phyloP scores from a whole-genome alignment of 2,113 vertebrate species.

The Syngnathus scovelli region DNA sequence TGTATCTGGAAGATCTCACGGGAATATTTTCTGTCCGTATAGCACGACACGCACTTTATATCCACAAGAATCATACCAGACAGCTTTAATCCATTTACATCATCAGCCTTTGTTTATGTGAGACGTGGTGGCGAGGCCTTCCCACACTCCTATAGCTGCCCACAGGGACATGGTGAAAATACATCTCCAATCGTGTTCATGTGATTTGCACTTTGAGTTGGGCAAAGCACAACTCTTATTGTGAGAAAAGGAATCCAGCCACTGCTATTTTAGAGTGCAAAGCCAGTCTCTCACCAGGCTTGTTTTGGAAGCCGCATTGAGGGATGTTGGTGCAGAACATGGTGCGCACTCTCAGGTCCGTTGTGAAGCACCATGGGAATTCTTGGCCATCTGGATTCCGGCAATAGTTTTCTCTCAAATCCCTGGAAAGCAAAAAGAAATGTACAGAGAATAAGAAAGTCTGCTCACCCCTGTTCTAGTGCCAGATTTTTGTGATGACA shows the following conservation, averaged over 20 bases:
- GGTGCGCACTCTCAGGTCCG: slow-evolving; percentile 82
- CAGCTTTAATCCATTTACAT: not conserved
- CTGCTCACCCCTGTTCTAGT: not conserved
- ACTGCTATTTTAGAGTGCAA: slow-evolving; percentile 11
- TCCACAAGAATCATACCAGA: not conserved
- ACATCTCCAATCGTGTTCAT: slow-evolving; percentile 15
- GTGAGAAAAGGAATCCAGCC: slow-evolving; percentile 8
- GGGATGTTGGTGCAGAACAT: slow-evolving; percentile 91
- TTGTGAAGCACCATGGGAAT: slow-evolving; percentile 96
- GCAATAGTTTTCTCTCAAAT: slow-evolving; percentile 94
- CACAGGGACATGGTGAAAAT: slow-evolving; percentile 24
- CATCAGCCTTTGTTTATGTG: slow-evolving; percentile 43
- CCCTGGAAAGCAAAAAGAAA: slow-evolving; percentile 66
- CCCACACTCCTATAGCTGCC: slow-evolving; percentile 48
- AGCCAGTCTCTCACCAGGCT: slow-evolving; percentile 25
- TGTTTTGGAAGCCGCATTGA: slow-evolving; percentile 73
- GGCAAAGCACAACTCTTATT: not conserved
- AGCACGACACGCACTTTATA: too few species aligned
- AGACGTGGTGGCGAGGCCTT: slow-evolving; percentile 47
- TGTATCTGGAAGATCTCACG: not conserved
- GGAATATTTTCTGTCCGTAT: not conserved
- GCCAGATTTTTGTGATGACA: not conserved
- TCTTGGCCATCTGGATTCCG: slow-evolving; percentile 95
- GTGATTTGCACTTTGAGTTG: slow-evolving; percentile 18
- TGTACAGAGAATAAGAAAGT: not conserved